Base-by-base conservation (phyloP, 2,888 invertebrate genomes). In the Apodemia hepburni region DNA sequence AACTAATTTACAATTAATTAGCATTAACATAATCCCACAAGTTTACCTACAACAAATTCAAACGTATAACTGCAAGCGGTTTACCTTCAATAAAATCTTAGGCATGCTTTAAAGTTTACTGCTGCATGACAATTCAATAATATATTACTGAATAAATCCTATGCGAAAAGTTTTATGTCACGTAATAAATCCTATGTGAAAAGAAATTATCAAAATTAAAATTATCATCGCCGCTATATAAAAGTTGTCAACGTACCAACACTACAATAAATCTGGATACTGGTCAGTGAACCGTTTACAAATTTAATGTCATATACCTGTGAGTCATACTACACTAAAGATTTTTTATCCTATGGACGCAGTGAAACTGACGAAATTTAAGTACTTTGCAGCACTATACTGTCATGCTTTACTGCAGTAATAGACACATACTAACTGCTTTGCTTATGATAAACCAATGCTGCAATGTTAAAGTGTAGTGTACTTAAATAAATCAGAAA, bases 401-500 rank as follows among this genome's bases (percentile, higher is more conserved):
- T 3, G 15, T 15, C 5, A 15, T 42, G 42, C 15, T 42, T 15
- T 42, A 15, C 5, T 5, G 42, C 42, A 15, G 15, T 42, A 51
- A 22, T 27, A 22, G 51, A 27, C 22, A 22, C 5, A 27, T 22
- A 9, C 51, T 51, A 51, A 51, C 27, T 51, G 51, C 51, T 51
- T 51, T 22, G 51, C 51, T 51, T 51, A 11, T 51, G 27, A 51
- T 18, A 22, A 51, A 51, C 22, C 7, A 11, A 22, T 51, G 51
- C 51, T 51, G 51, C 22, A 22, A 51, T 22, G 51, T 51, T 4
- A 51, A 51, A 22, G 22, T 22, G 22, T 51, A 11, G 22, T 51
- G 51, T 42, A 42, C 42, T 42, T 42, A 15, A 42, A 42, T 22
- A 54, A 54, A 54, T 54, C 22, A 54, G 12, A 22, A 51, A 51